A percentile compares a stretch with the other conserved stretches of the same genome.
Evolutionary conservation across 2,113 vertebrate genomes (phyloP).

Genomic region (Cercocebus atys): DNA sequence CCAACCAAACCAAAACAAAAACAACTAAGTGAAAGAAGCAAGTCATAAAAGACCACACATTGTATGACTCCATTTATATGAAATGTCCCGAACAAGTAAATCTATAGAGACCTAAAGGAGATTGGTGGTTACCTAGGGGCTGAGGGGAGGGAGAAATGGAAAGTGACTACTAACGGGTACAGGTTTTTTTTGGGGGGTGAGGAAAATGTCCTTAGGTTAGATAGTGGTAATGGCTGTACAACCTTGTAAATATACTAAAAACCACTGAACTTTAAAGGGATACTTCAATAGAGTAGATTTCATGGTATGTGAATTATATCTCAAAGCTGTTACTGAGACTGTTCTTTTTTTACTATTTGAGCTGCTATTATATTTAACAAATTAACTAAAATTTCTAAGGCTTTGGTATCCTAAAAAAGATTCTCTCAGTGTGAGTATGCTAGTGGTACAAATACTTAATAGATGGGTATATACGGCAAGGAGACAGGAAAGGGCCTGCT

Average conservation of each 20-base stretch:
- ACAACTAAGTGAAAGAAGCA: not conserved
- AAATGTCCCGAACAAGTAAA: not conserved
- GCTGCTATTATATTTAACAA: not conserved
- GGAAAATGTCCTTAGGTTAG: not conserved
- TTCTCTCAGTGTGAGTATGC: not conserved
- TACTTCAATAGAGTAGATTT: not conserved
- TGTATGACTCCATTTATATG: not conserved
- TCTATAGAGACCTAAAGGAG: not conserved
- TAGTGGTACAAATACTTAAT: not conserved
- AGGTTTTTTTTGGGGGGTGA: not conserved
- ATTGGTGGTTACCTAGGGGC: not conserved
- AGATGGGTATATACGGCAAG: not conserved
- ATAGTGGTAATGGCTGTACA: not conserved
- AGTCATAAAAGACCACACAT: not conserved
- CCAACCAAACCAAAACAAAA: too few relatives aligned
- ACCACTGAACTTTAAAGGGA: not conserved
- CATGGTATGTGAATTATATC: not conserved
- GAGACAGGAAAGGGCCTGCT: not conserved
- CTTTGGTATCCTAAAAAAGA: not conserved
- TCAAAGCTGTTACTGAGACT: not conserved
- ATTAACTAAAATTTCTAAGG: not conserved
- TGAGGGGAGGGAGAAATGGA: not conserved
- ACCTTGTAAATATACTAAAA: not conserved
- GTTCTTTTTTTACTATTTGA: conserved; percentile 26
- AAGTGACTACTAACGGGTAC: not conserved